Percentiles rank a stretch among this genome's conserved stretches.
These are phyloP conservation scores for Taphrorychus bicolor DNA, from an alignment of 2,888 invertebrate species.

Conservation along the genomic window DNA sequence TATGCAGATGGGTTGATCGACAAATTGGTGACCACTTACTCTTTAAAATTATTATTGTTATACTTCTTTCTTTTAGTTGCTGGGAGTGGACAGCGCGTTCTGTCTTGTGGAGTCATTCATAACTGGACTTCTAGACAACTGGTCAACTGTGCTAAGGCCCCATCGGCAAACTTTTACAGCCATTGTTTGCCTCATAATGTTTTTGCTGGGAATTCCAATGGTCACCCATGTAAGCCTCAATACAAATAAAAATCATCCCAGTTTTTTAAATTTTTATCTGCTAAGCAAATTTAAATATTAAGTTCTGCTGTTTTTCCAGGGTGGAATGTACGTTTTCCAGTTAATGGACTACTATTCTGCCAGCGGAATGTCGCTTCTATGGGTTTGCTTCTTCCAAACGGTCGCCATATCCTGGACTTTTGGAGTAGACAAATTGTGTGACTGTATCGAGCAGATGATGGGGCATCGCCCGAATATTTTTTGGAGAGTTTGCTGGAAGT, in stretches of 20 bases:
- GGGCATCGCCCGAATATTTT: constrained; percentile 63
- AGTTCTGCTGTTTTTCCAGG: constrained; percentile 61
- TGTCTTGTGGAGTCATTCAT: constrained; percentile 71
- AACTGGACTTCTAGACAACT: constrained; percentile 67
- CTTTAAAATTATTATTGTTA: too few relatives aligned
- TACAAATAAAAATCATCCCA: neutral
- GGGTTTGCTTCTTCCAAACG: constrained; percentile 70
- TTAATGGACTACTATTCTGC: constrained; percentile 79
- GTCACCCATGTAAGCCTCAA: constrained; percentile 73
- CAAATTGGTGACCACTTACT: too few relatives aligned
- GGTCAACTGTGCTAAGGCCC: constrained; percentile 64
- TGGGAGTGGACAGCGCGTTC: constrained; percentile 79
- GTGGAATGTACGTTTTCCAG: constrained; percentile 91
- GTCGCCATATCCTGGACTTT: constrained; percentile 68
- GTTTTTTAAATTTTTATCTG: too few relatives aligned
- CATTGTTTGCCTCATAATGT: constrained; percentile 79
- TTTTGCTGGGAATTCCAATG: constrained; percentile 86
- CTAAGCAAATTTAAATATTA: too few relatives aligned
- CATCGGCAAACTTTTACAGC: constrained; percentile 72
- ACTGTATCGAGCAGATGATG: constrained; percentile 71
- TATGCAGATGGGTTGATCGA: too few relatives aligned
- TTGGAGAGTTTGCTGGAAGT: constrained; percentile 68
- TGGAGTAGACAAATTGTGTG: constrained; percentile 65
- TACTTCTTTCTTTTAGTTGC: constrained; percentile 63
- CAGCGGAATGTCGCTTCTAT: constrained; percentile 66